phyloP scores from a whole-genome alignment of 2,888 invertebrate species.

The Choristoneura rosaceana region DNA sequence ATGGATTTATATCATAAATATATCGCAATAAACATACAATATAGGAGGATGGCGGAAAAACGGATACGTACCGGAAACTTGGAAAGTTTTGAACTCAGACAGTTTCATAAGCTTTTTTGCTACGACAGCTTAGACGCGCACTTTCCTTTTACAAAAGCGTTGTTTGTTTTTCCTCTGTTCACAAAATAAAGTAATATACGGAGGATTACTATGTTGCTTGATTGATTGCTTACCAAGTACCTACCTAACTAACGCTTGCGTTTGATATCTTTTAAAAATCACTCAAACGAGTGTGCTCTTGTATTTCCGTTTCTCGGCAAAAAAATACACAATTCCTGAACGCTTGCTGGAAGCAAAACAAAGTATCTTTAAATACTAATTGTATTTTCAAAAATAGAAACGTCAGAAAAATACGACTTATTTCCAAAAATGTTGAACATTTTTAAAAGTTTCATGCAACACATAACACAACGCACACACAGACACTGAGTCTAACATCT shows the following conservation, averaged over 20 bases:
- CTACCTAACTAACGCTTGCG: neutral
- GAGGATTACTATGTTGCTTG: neutral
- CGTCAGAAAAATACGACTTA: no score
- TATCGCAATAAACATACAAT: slow-evolving; percentile 46
- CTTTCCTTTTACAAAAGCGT: slow-evolving; percentile 54
- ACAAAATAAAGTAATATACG: slow-evolving; percentile 31
- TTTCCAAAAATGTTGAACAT: no score
- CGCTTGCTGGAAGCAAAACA: no score
- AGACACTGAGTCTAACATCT: no score
- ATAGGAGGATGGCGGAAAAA: slow-evolving; percentile 53
- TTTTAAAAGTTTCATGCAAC: no score
- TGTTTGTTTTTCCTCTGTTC: slow-evolving; percentile 53
- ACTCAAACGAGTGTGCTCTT: no score
- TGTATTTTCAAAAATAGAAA: no score
- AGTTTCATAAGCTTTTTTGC: slow-evolving; percentile 71
- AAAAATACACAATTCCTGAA: no score
- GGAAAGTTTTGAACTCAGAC: slow-evolving; percentile 55
- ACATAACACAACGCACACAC: no score
- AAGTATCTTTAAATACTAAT: no score
- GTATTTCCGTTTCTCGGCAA: no score
- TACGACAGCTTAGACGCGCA: slow-evolving; percentile 62
- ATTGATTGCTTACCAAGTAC: neutral
- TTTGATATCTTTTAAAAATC: no score
- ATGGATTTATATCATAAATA: slow-evolving; percentile 2
- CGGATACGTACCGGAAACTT: slow-evolving; percentile 56